Conservation (phyloP, 2,888 invertebrate species). For the Drepana falcataria region DNA sequence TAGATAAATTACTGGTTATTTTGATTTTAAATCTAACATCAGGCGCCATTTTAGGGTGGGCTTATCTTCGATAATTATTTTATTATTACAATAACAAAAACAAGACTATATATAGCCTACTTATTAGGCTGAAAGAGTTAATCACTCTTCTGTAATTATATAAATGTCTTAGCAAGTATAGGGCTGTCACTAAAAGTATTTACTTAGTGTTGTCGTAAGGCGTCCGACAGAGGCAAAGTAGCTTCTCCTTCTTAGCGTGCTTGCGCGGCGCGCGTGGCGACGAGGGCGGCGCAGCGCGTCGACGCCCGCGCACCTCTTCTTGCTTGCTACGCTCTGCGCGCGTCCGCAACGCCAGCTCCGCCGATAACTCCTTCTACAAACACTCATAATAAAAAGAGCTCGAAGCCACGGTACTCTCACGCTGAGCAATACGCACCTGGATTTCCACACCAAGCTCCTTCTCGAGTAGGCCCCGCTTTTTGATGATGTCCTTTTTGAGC, state of each 20-base stretch:
- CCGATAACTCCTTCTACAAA: constrained; percentile 84
- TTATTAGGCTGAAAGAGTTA: no score
- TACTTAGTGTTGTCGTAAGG: constrained; percentile 97
- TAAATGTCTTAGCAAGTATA: no score
- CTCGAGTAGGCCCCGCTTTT: constrained; percentile 92
- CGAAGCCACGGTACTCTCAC: not conserved
- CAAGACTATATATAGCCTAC: no score
- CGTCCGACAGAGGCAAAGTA: constrained; percentile 94
- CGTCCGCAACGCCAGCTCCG: constrained; percentile 84
- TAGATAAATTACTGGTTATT: no score
- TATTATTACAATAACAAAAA: no score
- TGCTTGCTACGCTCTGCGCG: constrained; percentile 85
- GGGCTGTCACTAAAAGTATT: constrained; percentile 26
- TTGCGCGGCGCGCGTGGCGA: constrained; percentile 37
- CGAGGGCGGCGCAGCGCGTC: constrained; percentile 42
- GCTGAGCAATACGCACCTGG: constrained; percentile 73
- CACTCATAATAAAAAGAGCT: not conserved
- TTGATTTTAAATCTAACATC: no score
- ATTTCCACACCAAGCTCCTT: constrained; percentile 94
- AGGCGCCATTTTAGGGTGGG: no score
- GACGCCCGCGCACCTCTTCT: constrained; percentile 80
- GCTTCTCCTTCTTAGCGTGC: constrained; percentile 84
- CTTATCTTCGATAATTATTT: no score
- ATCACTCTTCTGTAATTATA: no score
- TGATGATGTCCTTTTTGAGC: constrained; percentile 94